phyloP scores from a whole-genome alignment of 2,888 invertebrate genomes.

The Gisinianus flammeolus region DNA sequence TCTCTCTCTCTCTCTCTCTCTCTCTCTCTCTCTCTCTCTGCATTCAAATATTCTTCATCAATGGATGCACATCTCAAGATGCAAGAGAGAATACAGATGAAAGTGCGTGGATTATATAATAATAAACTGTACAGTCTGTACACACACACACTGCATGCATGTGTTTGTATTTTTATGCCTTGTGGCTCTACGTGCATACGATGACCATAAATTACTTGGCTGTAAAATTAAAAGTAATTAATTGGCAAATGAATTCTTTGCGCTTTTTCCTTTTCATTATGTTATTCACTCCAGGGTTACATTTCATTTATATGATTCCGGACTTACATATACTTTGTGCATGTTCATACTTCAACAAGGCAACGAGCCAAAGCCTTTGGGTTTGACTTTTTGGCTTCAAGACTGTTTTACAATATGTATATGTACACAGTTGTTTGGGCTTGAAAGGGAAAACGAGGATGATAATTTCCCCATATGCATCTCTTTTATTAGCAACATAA shows the following conservation, averaged over 20 bases:
- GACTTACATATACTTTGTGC: neutral
- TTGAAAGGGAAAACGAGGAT: no score
- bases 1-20: no score
- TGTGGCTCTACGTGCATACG: neutral
- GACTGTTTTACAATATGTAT: neutral
- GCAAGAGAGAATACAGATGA: no score
- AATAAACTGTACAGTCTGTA: no score
- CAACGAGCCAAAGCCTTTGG: conserved; percentile 19
- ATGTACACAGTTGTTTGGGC: no score
- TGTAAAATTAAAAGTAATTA: conserved; percentile 23
- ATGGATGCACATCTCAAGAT: neutral
- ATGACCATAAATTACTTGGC: conserved; percentile 16
- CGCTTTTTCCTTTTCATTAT: neutral
- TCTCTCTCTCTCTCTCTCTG: no score
- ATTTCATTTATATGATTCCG: neutral
- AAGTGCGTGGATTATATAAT: no score
- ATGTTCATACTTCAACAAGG: neutral
- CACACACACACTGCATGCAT: no score
- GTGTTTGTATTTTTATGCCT: neutral
- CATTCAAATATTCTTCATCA: neutral
- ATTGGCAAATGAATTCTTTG: conserved; percentile 22
- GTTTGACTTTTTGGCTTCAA: neutral
- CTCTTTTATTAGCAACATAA: neutral
- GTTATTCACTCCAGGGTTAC: neutral
- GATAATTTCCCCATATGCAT: no score